phyloP scores from a whole-genome alignment of 2,888 invertebrate genomes.

The Carcina quercana region DNA sequence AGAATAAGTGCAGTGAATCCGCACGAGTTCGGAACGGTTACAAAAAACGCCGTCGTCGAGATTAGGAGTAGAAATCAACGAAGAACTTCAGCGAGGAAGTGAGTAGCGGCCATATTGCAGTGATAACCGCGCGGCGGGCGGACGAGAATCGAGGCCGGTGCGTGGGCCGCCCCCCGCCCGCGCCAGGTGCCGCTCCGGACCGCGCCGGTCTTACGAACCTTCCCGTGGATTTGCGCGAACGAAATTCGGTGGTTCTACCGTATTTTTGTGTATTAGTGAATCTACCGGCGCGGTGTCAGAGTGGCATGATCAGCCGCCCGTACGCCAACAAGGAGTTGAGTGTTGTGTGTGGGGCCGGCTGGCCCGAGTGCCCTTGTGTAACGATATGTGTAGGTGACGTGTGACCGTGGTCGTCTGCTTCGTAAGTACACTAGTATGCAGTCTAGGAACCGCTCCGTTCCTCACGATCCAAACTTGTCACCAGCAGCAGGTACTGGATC shows the following conservation, averaged over 20 bases:
- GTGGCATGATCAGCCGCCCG: constrained; percentile 45
- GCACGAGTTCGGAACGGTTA: constrained; percentile 73
- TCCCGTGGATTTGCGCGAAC: constrained; percentile 75
- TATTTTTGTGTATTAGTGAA: constrained; percentile 64
- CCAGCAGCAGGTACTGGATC: too few relatives aligned
- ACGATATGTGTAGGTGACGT: constrained; percentile 63
- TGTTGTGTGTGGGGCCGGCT: constrained; percentile 62
- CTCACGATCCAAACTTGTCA: constrained; percentile 29
- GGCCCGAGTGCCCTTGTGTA: constrained; percentile 67
- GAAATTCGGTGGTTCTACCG: constrained; percentile 65
- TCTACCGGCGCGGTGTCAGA: constrained; percentile 59
- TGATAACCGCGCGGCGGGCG: constrained; percentile 75
- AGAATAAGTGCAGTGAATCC: constrained; percentile 75
- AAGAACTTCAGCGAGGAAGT: constrained; percentile 75
- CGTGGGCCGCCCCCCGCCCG: constrained; percentile 74
- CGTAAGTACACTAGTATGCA: constrained; percentile 61
- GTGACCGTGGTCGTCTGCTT: constrained; percentile 64
- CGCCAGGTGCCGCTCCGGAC: constrained; percentile 75
- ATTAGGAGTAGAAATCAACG: constrained; percentile 74
- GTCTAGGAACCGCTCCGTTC: constrained; percentile 36
- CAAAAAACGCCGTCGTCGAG: constrained; percentile 71
- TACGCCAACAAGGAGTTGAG: constrained; percentile 34
- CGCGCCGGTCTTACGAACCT: constrained; percentile 76
- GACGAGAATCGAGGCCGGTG: constrained; percentile 75
- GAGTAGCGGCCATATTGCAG: constrained; percentile 76